These are phyloP conservation scores for Poeciliopsis turneri DNA, from an alignment of 2,797 vertebrate species.

Conservation along the genomic window DNA sequence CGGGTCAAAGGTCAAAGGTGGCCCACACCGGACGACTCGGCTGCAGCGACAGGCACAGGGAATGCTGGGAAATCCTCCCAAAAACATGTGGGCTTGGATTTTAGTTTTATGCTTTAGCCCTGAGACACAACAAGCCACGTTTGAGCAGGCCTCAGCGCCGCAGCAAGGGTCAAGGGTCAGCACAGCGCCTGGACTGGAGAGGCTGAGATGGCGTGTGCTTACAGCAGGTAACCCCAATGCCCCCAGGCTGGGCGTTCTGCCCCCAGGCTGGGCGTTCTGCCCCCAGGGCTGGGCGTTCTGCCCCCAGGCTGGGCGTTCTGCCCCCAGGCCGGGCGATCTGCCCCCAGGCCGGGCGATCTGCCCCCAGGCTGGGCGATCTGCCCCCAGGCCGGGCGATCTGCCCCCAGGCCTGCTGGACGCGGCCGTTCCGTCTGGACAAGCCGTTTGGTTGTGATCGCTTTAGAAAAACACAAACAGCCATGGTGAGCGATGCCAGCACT, in stretches of 20 bases:
- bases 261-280: background rate
- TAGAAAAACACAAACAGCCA: conserved; percentile 49
- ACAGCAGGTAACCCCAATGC: conserved; percentile 3
- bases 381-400: background rate
- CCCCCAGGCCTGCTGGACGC: conserved; percentile 17
- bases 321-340: too few relatives aligned
- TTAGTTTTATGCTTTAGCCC: conserved; percentile 23
- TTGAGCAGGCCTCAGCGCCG: conserved; percentile 45
- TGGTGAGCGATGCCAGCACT: conserved; percentile 52
- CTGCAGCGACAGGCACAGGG: conserved; percentile 57
- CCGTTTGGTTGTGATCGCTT: conserved; percentile 29
- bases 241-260: too few relatives aligned
- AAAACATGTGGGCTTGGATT: conserved; percentile 24
- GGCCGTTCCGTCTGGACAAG: conserved; percentile 36
- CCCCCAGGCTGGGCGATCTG: too few relatives aligned
- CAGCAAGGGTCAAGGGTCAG: conserved; percentile 54
- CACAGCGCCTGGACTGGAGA: conserved; percentile 33
- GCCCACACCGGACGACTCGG: conserved; percentile 37
- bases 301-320: too few relatives aligned
- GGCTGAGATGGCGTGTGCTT: background rate
- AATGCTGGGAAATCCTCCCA: conserved; percentile 41
- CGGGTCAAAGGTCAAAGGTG: conserved; percentile 40
- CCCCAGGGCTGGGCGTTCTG: too few relatives aligned
- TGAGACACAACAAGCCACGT: conserved; percentile 56
- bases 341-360: too few relatives aligned